These are phyloP conservation scores for Polypedilum vanderplanki DNA, from an alignment of 1,140 invertebrate species.

Conservation along the genomic window DNA sequence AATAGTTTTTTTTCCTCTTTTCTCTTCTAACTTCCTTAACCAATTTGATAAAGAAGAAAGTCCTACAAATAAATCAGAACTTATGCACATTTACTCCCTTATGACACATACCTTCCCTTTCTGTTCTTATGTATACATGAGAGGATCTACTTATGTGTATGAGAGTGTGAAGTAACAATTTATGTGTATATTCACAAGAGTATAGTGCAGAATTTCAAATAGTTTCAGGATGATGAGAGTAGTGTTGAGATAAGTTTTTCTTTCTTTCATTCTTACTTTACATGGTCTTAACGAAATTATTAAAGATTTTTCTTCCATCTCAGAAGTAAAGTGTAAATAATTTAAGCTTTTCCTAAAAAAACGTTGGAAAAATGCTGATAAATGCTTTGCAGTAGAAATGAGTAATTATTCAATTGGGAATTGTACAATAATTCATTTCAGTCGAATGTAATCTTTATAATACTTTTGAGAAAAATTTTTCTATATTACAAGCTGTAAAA, in stretches of 20 bases:
- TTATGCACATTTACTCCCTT: neutral
- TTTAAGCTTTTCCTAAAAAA: too few relatives aligned
- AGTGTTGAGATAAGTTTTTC: too few relatives aligned
- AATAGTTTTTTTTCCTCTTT: neutral
- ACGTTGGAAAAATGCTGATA: too few relatives aligned
- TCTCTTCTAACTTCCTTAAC: neutral
- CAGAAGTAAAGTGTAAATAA: neutral
- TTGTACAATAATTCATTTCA: too few relatives aligned
- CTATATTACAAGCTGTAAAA: too few relatives aligned
- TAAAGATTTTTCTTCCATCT: neutral
- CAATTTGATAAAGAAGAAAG: slow-evolving; percentile 5
- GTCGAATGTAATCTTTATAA: too few relatives aligned
- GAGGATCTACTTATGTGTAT: neutral
- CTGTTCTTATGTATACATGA: neutral
- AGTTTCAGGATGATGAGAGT: neutral
- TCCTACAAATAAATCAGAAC: neutral
- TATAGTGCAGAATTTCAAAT: slow-evolving; percentile 11
- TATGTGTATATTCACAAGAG: slow-evolving; percentile 12
- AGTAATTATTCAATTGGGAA: too few relatives aligned
- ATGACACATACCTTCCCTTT: neutral
- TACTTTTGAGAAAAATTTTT: too few relatives aligned
- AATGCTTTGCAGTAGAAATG: too few relatives aligned
- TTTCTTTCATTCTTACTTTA: neutral
- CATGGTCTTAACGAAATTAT: neutral
- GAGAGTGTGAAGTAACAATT: slow-evolving; percentile 2